Evolutionary conservation across 2,888 invertebrate genomes (phyloP).

Genomic region (Leptopilina myrica): DNA sequence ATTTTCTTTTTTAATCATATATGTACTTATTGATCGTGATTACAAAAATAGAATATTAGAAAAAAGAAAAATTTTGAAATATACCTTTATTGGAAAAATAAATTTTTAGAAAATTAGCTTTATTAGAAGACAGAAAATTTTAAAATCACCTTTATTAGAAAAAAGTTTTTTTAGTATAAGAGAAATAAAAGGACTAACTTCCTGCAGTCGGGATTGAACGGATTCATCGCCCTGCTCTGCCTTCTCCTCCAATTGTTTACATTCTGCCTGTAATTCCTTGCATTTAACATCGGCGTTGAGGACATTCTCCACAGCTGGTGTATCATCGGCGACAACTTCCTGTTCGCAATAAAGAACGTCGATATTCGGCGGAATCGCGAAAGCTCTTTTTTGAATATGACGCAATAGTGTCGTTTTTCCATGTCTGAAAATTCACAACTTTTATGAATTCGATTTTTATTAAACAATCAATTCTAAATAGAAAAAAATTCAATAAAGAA

Average conservation of each 20-base stretch:
- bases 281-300: constrained; percentile 95
- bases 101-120: no score
- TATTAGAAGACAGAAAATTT: no score
- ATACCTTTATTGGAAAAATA: no score
- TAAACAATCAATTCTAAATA: background rate
- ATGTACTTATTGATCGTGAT: no score
- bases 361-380: constrained; percentile 96
- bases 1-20: no score
- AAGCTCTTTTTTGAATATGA: constrained; percentile 93
- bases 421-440: constrained; percentile 80
- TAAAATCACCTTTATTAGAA: no score
- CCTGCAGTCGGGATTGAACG: constrained; percentile 89
- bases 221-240: constrained; percentile 85
- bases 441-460: no score
- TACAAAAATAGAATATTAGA: no score
- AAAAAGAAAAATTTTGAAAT: no score
- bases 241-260: constrained; percentile 87
- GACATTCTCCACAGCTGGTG: constrained; percentile 94
- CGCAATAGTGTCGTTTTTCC: constrained; percentile 98
- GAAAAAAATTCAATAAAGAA: background rate
- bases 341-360: constrained; percentile 98
- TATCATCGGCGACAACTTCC: constrained; percentile 97
- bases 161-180: no score
- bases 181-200: constrained; percentile 69
- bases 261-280: constrained; percentile 88